Base-by-base conservation (phyloP, 2,113 vertebrate species). In the Poecile atricapillus region DNA sequence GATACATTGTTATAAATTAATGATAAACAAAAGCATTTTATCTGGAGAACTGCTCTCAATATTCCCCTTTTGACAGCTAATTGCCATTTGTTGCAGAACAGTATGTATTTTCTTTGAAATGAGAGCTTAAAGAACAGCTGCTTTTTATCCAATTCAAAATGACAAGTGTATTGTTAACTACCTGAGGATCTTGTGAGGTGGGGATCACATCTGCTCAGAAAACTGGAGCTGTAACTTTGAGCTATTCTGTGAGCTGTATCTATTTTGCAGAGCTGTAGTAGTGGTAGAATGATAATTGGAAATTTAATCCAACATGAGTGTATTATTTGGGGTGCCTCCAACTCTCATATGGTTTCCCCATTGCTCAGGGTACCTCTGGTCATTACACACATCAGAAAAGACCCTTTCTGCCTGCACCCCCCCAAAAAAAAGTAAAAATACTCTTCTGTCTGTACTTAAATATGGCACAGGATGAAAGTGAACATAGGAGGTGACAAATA, bases 101-200 rank as follows among this genome's bases (percentile, higher is more conserved):
- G 65, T 83, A 44, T 59, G 67, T 70, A 19, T 89, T 91, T 93
- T 47, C 58, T 96, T 94, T 77, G 20, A 95, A 95, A 93, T 62
- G 70, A 87, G 84, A 68, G 44, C 88, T 88, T 90, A 55, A 89
- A 88, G 83, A 97, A n/a, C 95, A 97, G 93, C 92, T 97, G 92
- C 89, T 97, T 92, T 96, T 96, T 89, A 90, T 95, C 91, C 17
- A 19, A 81, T 76, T 94, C 71, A 67, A 76, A 95, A 94, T 74
- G 88, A 93, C 90, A 93, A 95, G 85, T 89, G 92, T 88, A 83
- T 95, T 94, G 91, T 89, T 87, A 94, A 93, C 83, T 95, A 53
- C 56, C 93, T 64, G 68, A 73, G 83, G 78, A 88, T 95, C 78
- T 86, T 70, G 87, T 49, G 91, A 90, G 75, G 87, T 95, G 64